Evolutionary conservation across 2,888 invertebrate genomes (phyloP).

Genomic region (Plemyria rubiginata): DNA sequence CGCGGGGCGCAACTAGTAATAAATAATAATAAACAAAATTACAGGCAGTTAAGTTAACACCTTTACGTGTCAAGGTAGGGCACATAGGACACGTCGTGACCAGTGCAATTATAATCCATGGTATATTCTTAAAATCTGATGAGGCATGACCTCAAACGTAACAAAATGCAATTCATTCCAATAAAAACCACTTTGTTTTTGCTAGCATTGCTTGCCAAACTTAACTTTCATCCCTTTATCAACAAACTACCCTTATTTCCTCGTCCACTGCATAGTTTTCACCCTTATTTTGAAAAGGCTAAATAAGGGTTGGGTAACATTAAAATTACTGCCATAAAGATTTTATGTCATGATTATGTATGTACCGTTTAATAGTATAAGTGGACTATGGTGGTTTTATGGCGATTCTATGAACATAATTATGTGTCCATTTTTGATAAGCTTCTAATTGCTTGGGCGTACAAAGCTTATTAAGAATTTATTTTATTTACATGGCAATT

Average conservation of each 20-base stretch:
- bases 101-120: too few relatives aligned
- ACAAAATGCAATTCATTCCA: too few relatives aligned
- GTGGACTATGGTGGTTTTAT: slow-evolving; percentile 19
- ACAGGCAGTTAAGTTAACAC: too few relatives aligned
- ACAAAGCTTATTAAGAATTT: slow-evolving; percentile 11
- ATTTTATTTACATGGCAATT: too few relatives aligned
- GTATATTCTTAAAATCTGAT: too few relatives aligned
- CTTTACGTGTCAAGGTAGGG: too few relatives aligned
- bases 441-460: slow-evolving; percentile 11
- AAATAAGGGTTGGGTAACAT: slow-evolving; percentile 27
- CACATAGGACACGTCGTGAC: too few relatives aligned
- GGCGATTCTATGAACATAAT: slow-evolving; percentile 3
- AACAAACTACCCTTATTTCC: slow-evolving; percentile 31
- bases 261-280: slow-evolving; percentile 33
- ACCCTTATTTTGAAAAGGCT: slow-evolving; percentile 17
- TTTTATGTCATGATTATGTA: slow-evolving; percentile 29
- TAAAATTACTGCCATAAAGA: slow-evolving; percentile 29
- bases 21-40: too few relatives aligned
- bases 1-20: too few relatives aligned
- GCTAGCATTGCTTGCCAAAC: not conserved
- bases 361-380: slow-evolving; percentile 29
- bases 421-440: slow-evolving; percentile 24
- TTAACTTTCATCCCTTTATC: slow-evolving; percentile 25
- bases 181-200: too few relatives aligned
- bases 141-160: too few relatives aligned